Evolutionary conservation across 2,888 invertebrate species (phyloP).

Genomic region (Blastobasis adustella): DNA sequence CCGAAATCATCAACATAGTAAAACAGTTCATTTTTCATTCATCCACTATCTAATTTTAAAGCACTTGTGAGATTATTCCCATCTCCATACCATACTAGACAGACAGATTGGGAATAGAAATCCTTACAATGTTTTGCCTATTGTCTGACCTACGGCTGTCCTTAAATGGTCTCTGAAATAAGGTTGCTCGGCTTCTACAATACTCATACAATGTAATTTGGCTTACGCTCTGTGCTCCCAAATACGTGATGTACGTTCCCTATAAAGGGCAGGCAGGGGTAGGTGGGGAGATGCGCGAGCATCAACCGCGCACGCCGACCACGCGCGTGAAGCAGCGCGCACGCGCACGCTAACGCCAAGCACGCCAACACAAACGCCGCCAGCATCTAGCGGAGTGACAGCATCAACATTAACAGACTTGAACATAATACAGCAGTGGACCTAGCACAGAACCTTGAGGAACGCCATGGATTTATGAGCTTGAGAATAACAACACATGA

Average conservation of each 20-base stretch:
- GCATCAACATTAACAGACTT: too few species aligned
- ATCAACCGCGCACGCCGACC: conserved; percentile 26
- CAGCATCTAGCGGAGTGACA: conserved; percentile 18
- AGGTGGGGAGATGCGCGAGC: conserved; percentile 30
- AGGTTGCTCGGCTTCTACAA: not conserved
- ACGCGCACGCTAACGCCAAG: conserved; percentile 14
- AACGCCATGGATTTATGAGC: too few species aligned
- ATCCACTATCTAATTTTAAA: too few species aligned
- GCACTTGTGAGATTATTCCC: too few species aligned
- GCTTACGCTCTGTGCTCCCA: conserved; percentile 28
- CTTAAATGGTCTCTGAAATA: not conserved
- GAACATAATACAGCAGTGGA: too few species aligned
- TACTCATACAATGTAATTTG: not conserved
- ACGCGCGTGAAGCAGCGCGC: conserved; percentile 18
- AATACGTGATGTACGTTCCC: conserved; percentile 33
- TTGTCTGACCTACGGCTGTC: not conserved
- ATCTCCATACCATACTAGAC: not conserved
- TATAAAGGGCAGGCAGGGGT: conserved; percentile 32
- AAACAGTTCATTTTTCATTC: too few species aligned
- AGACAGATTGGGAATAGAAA: not conserved
- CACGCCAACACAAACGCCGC: conserved; percentile 18
- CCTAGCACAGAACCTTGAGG: too few species aligned
- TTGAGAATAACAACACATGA: too few species aligned
- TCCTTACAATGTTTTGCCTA: not conserved
- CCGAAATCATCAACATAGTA: too few species aligned